phyloP scores from a whole-genome alignment of 1,140 invertebrate genomes.

The Xylocopa sonorina region DNA sequence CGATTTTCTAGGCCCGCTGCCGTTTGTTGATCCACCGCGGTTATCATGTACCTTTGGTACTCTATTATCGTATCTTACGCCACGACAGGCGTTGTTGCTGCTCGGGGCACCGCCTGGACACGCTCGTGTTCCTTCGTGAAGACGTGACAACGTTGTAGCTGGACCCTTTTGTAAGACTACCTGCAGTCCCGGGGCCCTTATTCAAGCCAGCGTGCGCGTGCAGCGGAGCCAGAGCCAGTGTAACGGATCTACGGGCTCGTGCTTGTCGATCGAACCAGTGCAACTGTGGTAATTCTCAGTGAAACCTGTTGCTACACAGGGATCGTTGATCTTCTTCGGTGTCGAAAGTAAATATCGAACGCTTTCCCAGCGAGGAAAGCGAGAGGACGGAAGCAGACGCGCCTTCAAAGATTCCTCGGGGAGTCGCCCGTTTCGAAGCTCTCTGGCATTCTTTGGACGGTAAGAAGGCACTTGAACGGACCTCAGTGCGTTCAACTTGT shows the following conservation, averaged over 20 bases:
- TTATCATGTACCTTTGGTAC: slow-evolving; percentile 35
- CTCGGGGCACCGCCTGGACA: neutral
- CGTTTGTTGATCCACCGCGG: neutral
- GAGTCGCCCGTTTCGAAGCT: neutral
- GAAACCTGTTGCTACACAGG: neutral
- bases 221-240: neutral
- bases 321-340: neutral
- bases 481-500: neutral
- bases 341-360: neutral
- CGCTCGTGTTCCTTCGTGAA: slow-evolving; percentile 7
- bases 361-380: neutral
- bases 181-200: slow-evolving; percentile 35
- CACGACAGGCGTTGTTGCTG: slow-evolving; percentile 30
- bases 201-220: slow-evolving; percentile 1
- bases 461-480: neutral
- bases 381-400: neutral
- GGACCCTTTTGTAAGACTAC: slow-evolving; percentile 41
- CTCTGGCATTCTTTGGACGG: neutral
- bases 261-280: neutral
- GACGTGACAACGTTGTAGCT: slow-evolving; percentile 42
- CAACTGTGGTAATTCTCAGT: neutral
- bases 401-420: neutral
- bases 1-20: neutral
- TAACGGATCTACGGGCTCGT: neutral
- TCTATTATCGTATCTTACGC: slow-evolving; percentile 21